Evolutionary conservation across 92 coral and sea anemone species (phyloP).

Genomic region (Anthopleura xanthogrammica): DNA sequence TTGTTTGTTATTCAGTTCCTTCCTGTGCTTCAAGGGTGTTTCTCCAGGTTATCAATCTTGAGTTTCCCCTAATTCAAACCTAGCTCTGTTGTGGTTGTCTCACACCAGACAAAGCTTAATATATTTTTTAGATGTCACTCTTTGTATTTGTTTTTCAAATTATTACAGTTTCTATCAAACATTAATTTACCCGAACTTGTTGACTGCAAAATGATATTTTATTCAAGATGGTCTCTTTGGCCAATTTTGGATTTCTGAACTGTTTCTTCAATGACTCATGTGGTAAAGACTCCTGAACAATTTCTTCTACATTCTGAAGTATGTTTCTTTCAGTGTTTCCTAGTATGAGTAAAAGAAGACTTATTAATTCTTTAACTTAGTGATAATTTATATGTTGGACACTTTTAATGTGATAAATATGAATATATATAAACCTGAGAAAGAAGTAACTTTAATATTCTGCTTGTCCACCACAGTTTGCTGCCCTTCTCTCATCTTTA

Average conservation of each 20-base stretch:
- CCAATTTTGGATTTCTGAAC: background rate
- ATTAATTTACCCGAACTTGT: background rate
- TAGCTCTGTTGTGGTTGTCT: background rate
- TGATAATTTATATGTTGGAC: background rate
- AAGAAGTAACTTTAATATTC: background rate
- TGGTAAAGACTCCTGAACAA: background rate
- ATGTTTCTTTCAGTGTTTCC: conserved; percentile 15
- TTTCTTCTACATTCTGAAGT: conserved; percentile 4
- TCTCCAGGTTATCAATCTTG: too few species aligned
- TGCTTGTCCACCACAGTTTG: conserved; percentile 4
- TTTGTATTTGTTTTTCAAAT: background rate
- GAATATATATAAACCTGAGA: background rate
- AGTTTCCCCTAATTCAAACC: background rate
- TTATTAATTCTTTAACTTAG: too few species aligned
- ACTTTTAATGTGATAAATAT: background rate
- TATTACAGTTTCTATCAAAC: background rate
- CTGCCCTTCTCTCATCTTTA: conserved; percentile 15
- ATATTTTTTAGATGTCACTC: background rate
- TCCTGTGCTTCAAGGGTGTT: background rate
- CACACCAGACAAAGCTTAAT: background rate
- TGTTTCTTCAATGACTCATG: conserved; percentile 16
- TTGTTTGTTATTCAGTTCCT: background rate
- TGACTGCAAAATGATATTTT: conserved; percentile 16
- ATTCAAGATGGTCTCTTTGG: background rate
- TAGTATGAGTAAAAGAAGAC: background rate